Conservation (phyloP, 2,113 vertebrate genomes). For the Oreocharis arfaki region DNA sequence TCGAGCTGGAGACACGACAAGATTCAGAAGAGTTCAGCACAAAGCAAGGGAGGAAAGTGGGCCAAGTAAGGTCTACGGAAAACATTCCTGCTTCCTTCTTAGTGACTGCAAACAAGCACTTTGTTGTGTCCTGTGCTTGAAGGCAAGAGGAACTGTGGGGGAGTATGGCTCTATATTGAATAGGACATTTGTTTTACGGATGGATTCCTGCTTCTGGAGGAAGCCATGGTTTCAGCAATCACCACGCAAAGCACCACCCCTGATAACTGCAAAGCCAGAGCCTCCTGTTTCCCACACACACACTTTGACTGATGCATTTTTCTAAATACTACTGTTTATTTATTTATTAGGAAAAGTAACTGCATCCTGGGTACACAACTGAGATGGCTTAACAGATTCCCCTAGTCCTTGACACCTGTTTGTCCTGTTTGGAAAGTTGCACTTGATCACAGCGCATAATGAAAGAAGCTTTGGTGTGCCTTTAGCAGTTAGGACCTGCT, state of each 20-base stretch:
- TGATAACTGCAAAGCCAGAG: neutral
- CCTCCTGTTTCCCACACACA: neutral
- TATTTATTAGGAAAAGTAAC: neutral
- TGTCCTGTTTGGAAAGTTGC: neutral
- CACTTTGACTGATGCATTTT: neutral
- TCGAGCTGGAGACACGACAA: neutral
- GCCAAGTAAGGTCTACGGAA: neutral
- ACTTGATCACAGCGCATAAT: neutral
- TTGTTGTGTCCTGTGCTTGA: neutral
- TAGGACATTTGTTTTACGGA: neutral
- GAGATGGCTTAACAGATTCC: neutral
- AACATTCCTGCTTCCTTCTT: neutral
- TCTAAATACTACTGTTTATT: neutral
- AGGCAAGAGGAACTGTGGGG: neutral
- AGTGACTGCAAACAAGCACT: neutral
- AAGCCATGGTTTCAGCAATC: neutral
- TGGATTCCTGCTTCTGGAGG: neutral
- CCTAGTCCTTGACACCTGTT: neutral
- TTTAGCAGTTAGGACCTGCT: neutral
- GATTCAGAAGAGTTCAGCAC: neutral
- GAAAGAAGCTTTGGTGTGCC: neutral
- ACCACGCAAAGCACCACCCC: neutral
- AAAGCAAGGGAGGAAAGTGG: neutral
- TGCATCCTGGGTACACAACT: neutral
- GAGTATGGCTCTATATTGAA: neutral